A percentile compares a stretch with the other conserved stretches of the same genome.
phyloP scores from a whole-genome alignment of 1,140 invertebrate genomes.

The Papilio xuthus region DNA sequence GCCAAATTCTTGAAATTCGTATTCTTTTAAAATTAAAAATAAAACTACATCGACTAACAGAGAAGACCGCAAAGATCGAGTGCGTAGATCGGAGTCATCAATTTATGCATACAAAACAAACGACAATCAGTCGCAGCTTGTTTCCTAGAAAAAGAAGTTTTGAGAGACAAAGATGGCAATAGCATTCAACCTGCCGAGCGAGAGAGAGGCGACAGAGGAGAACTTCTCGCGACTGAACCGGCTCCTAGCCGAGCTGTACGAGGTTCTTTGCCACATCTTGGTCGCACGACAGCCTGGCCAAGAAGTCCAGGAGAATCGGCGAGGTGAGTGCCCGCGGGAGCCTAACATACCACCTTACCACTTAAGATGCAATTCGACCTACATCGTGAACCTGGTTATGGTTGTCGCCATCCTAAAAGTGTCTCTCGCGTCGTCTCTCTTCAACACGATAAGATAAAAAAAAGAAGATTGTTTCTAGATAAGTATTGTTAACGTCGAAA shows the following conservation, averaged over 20 bases:
- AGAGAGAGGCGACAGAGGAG: slow-evolving; percentile 79
- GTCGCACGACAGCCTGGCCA: slow-evolving; percentile 75
- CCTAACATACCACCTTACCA: slow-evolving; percentile 79
- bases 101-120: slow-evolving; percentile 78
- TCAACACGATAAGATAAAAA: slow-evolving; percentile 80
- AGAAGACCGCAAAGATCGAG: slow-evolving; percentile 46
- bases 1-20: neutral
- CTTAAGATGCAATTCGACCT: slow-evolving; percentile 82
- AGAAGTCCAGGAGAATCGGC: slow-evolving; percentile 72
- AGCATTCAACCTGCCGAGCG: slow-evolving; percentile 80
- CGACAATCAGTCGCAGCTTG: slow-evolving; percentile 69
- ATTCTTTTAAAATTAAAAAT: slow-evolving; percentile 34
- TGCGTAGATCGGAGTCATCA: slow-evolving; percentile 50
- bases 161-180: slow-evolving; percentile 79
- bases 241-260: slow-evolving; percentile 78
- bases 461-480: slow-evolving; percentile 69
- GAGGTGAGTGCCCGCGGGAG: slow-evolving; percentile 79
- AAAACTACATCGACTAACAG: slow-evolving; percentile 31
- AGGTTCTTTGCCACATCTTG: slow-evolving; percentile 79
- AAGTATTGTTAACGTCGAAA: slow-evolving; percentile 79
- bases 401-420: slow-evolving; percentile 79
- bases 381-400: slow-evolving; percentile 80
- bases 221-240: slow-evolving; percentile 80
- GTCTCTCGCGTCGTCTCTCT: slow-evolving; percentile 76
- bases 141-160: slow-evolving; percentile 73